Conservation (phyloP, 2,797 vertebrate species). For the Perodicticus potto region DNA sequence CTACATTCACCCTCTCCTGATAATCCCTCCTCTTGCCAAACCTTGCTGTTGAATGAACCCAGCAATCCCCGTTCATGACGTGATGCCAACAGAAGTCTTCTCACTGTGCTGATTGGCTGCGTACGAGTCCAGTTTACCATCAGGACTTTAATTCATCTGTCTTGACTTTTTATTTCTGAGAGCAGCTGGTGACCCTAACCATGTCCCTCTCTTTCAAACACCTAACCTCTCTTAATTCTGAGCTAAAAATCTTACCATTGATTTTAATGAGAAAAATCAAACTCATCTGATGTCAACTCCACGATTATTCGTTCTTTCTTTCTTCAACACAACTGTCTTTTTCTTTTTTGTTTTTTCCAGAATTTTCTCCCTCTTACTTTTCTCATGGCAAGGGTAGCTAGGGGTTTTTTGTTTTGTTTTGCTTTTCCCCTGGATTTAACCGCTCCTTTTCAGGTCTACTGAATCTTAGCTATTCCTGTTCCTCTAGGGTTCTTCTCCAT, state of each 20-base stretch:
- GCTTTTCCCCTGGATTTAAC: not conserved
- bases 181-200: not conserved
- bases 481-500: not conserved
- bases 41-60: not conserved
- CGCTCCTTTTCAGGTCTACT: not conserved
- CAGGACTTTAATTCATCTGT: not conserved
- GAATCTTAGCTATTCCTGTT: not conserved
- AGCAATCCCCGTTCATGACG: accelerated
- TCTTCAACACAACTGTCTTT: not conserved
- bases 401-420: not conserved
- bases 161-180: not conserved
- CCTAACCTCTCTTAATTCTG: not conserved
- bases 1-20: not conserved
- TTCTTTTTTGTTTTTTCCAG: not conserved
- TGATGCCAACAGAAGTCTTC: not conserved
- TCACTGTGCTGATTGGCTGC: not conserved
- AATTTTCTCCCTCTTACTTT: not conserved
- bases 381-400: not conserved
- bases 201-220: not conserved
- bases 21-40: not conserved
- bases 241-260: not conserved
- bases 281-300: not conserved
- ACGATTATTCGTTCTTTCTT: not conserved
- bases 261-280: constrained; percentile 30
- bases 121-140: not conserved